These are phyloP conservation scores for Murina feae DNA, from an alignment of 2,113 vertebrate species.

Conservation along the genomic window DNA sequence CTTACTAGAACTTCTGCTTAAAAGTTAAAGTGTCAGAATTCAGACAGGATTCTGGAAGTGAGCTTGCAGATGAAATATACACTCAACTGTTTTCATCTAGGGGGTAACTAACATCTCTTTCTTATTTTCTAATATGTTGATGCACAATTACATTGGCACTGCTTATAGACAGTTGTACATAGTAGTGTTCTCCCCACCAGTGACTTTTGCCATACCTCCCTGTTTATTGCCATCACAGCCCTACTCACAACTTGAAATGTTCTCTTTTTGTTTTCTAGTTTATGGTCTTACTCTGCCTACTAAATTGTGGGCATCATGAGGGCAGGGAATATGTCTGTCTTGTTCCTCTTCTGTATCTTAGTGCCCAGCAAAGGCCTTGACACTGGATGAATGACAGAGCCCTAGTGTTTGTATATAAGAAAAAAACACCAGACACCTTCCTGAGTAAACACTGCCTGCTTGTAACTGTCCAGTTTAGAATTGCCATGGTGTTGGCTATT, in stretches of 20 bases:
- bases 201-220: not conserved
- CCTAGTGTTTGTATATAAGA: not conserved
- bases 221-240: not conserved
- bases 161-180: not conserved
- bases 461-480: not conserved
- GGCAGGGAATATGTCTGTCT: not conserved
- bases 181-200: too few species aligned
- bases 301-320: not conserved
- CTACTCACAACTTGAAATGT: not conserved
- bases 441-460: not conserved
- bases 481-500: not conserved
- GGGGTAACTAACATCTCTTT: not conserved
- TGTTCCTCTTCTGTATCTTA: not conserved
- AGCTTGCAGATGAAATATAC: not conserved
- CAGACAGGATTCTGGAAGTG: not conserved
- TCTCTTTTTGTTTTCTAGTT: not conserved
- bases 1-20: not conserved
- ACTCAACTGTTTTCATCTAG: conserved; percentile 28
- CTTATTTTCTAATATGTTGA: conserved; percentile 4
- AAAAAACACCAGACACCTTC: not conserved
- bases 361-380: not conserved
- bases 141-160: not conserved
- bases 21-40: not conserved
- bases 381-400: not conserved
- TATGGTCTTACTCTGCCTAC: not conserved